Evolutionary conservation across 2,888 invertebrate genomes (phyloP).

Genomic region (Mythimna impura): DNA sequence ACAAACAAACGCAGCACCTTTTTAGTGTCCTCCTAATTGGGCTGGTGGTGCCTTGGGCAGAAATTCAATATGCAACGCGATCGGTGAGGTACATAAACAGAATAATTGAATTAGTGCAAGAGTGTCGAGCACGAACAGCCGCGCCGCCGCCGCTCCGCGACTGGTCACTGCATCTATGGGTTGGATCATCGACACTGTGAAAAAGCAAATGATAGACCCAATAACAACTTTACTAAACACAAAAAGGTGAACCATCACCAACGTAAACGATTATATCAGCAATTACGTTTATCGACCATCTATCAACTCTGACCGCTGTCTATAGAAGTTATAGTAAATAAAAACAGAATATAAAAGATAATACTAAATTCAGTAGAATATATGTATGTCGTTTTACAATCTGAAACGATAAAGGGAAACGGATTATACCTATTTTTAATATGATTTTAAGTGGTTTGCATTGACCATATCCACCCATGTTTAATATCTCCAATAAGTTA

Average conservation of each 20-base stretch:
- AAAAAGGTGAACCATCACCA: background rate
- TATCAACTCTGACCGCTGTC: background rate
- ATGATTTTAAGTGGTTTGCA: background rate
- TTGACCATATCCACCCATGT: background rate
- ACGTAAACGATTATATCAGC: background rate
- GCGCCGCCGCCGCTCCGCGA: conserved; percentile 46
- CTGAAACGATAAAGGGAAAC: background rate
- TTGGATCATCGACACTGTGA: conserved; percentile 38
- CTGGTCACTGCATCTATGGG: conserved; percentile 72
- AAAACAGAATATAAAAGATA: conserved; percentile 2
- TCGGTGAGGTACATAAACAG: conserved; percentile 85
- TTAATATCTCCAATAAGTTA: conserved; percentile 12
- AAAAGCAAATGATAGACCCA: conserved; percentile 26
- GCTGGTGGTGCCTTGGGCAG: conserved; percentile 80
- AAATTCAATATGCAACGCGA: conserved; percentile 88
- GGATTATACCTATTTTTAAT: conserved; percentile 12
- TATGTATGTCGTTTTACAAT: background rate
- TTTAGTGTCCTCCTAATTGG: conserved; percentile 88
- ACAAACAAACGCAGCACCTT: conserved; percentile 85
- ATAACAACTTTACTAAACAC: conserved; percentile 2
- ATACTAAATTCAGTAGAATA: conserved; percentile 3
- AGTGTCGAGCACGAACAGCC: conserved; percentile 78
- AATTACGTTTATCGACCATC: conserved; percentile 2
- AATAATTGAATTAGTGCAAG: conserved; percentile 87
- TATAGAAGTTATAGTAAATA: conserved; percentile 14